Conservation (phyloP, 2,888 invertebrate genomes). For the Hirtodrosophila cameraria region DNA sequence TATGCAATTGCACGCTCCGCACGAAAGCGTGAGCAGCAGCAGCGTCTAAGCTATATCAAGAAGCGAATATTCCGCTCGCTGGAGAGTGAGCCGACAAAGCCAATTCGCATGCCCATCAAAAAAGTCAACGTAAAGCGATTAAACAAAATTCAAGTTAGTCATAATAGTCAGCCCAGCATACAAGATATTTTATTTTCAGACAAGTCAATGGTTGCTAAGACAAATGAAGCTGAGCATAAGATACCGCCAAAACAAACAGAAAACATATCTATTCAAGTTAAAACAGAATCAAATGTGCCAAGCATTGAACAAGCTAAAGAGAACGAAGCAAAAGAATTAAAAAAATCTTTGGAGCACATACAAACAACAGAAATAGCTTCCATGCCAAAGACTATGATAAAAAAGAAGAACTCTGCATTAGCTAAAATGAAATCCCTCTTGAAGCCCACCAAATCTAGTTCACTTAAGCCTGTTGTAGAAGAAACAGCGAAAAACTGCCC, state of each 20-base stretch:
- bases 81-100: slow-evolving; percentile 11
- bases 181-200: background rate
- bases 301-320: background rate
- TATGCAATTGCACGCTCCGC: slow-evolving; percentile 52
- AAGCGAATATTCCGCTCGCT: slow-evolving; percentile 57
- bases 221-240: too few species aligned
- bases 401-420: background rate
- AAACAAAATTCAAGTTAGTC: background rate
- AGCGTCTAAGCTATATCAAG: slow-evolving; percentile 51
- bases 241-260: background rate
- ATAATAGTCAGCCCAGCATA: background rate
- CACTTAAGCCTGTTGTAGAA: background rate
- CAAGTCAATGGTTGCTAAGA: too few species aligned
- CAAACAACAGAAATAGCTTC: background rate
- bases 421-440: background rate
- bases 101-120: background rate
- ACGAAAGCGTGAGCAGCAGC: slow-evolving; percentile 45
- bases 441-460: background rate
- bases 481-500: background rate
- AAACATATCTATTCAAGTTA: background rate
- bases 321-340: background rate
- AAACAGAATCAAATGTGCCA: background rate
- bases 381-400: background rate
- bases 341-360: background rate
- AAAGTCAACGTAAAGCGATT: background rate